These are phyloP conservation scores for Heliconius cydno DNA, from an alignment of 2,888 invertebrate genomes.

Conservation along the genomic window DNA sequence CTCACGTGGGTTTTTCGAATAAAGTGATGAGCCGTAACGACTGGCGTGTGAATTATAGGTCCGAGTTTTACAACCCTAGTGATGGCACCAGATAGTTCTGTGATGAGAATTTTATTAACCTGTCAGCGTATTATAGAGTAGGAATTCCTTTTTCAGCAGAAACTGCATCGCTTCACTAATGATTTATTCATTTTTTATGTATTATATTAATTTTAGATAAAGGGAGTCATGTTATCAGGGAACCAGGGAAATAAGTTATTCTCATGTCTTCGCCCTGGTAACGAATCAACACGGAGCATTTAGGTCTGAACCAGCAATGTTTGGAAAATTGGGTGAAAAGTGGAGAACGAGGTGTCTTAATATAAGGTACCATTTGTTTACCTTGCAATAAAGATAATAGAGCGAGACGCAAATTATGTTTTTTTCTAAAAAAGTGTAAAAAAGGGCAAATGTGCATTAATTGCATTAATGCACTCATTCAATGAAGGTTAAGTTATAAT, in stretches of 20 bases:
- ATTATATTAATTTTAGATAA: background rate
- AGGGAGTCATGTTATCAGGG: too few relatives aligned
- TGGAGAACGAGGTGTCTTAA: too few relatives aligned
- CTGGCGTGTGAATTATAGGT: slow-evolving; percentile 47
- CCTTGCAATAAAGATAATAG: too few relatives aligned
- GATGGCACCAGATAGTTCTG: slow-evolving; percentile 39
- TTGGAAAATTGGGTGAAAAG: too few relatives aligned
- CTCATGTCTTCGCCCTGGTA: too few relatives aligned
- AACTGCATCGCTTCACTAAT: background rate
- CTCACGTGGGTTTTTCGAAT: slow-evolving; percentile 49
- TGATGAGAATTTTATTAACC: slow-evolving; percentile 33
- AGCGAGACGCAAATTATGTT: too few relatives aligned
- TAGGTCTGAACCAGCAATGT: too few relatives aligned
- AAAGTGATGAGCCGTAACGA: slow-evolving; percentile 49
- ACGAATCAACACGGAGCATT: too few relatives aligned
- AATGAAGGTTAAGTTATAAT: background rate
- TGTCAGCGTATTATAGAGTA: slow-evolving; percentile 27
- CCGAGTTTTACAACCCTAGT: slow-evolving; percentile 40
- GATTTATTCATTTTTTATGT: background rate
- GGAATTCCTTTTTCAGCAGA: background rate
- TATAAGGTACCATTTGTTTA: too few relatives aligned
- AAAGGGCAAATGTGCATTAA: too few relatives aligned
- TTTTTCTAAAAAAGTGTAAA: background rate
- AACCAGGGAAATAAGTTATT: too few relatives aligned
- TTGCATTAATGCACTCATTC: background rate